Evolutionary conservation across 53 echinoderm and acorn worm species (phyloP).

Genomic region (Holothuria leucospilota): DNA sequence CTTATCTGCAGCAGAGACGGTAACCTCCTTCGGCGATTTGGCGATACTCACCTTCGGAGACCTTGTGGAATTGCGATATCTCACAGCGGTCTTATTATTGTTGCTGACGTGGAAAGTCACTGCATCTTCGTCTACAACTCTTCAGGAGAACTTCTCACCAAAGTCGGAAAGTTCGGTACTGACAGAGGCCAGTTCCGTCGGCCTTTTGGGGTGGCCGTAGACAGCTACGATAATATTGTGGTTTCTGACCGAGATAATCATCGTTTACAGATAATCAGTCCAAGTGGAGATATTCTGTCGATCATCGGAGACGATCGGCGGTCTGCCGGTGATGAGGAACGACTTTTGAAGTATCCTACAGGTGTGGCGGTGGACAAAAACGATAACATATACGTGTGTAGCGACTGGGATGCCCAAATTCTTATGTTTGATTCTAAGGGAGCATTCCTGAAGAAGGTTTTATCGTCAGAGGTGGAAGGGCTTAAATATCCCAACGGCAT

Average conservation of each 20-base stretch:
- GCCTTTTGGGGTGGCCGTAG: slow-evolving; percentile 83
- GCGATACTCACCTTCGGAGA: slow-evolving; percentile 70
- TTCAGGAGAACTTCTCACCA: slow-evolving; percentile 68
- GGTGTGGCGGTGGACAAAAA: slow-evolving; percentile 82
- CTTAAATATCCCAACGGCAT: slow-evolving; percentile 91
- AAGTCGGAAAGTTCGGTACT: slow-evolving; percentile 83
- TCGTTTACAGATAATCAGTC: slow-evolving; percentile 79
- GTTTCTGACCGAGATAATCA: slow-evolving; percentile 96
- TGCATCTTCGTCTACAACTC: slow-evolving; percentile 76
- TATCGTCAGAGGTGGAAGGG: slow-evolving; percentile 79
- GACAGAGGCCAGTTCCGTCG: slow-evolving; percentile 81
- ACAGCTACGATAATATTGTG: slow-evolving; percentile 87
- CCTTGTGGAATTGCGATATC: slow-evolving; percentile 93
- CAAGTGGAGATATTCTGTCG: slow-evolving; percentile 80
- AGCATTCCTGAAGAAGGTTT: slow-evolving; percentile 81
- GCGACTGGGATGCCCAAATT: slow-evolving; percentile 95
- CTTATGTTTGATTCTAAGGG: slow-evolving; percentile 91
- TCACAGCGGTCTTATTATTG: slow-evolving; percentile 79
- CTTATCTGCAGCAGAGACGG: slow-evolving; percentile 86
- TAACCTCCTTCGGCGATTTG: slow-evolving; percentile 75
- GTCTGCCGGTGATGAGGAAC: slow-evolving; percentile 73
- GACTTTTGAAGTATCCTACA: slow-evolving; percentile 85
- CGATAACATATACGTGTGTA: slow-evolving; percentile 93
- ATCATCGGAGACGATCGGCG: slow-evolving; percentile 65
- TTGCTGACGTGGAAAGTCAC: slow-evolving; percentile 87